Conservation (phyloP, 2,113 vertebrate genomes). For the Anas platyrhynchos region DNA sequence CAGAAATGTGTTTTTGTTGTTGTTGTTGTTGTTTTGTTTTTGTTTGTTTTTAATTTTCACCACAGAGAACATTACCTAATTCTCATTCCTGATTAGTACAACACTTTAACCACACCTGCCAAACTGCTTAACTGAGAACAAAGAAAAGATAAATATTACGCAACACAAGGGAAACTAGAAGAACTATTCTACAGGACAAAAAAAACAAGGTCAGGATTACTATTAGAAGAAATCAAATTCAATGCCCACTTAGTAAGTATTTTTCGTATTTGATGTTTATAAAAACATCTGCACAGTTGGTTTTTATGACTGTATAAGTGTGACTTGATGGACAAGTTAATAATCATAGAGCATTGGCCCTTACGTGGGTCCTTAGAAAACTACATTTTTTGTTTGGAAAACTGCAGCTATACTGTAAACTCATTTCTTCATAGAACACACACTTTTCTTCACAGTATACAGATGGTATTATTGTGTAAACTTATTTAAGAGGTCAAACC, state of each 20-base stretch:
- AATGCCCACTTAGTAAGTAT: constrained; percentile 25
- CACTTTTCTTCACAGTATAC: not conserved
- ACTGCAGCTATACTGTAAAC: not conserved
- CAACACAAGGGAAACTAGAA: not conserved
- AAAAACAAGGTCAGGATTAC: constrained; percentile 13
- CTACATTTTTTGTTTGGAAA: not conserved
- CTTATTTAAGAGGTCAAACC: not conserved
- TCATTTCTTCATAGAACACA: not conserved
- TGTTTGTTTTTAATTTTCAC: not conserved
- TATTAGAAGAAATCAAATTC: constrained; percentile 8
- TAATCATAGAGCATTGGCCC: not conserved
- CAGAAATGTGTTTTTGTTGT: not conserved
- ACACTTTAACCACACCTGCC: not conserved
- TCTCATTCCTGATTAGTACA: not conserved
- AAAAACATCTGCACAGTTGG: constrained; percentile 13
- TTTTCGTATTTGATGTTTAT: not conserved
- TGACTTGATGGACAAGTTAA: not conserved
- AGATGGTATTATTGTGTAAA: not conserved
- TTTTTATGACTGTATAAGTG: constrained; percentile 14
- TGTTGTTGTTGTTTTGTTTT: not conserved
- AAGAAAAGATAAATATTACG: not conserved
- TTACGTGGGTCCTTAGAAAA: not conserved
- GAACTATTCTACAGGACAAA: not conserved
- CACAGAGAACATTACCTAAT: constrained; percentile 21
- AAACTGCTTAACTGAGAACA: not conserved